Conservation (phyloP, 2,888 invertebrate genomes). For the Germaria angustata region DNA sequence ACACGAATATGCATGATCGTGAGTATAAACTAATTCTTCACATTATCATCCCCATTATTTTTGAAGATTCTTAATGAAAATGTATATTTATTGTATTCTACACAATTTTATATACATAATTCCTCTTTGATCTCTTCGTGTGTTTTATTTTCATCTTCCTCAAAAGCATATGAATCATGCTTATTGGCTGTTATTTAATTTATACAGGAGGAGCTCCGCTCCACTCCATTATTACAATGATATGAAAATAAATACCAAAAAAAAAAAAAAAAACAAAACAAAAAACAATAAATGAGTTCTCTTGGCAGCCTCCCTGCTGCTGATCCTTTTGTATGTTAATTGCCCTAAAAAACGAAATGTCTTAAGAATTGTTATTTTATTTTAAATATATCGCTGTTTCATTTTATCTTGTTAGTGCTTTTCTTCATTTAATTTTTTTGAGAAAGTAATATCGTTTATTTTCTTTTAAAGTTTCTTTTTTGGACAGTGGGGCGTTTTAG, state of each 20-base stretch:
- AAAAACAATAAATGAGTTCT: background rate
- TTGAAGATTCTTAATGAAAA: conserved; percentile 34
- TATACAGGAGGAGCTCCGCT: conserved; percentile 68
- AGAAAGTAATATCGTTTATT: background rate
- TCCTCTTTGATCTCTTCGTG: conserved; percentile 13
- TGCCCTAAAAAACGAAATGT: conserved; percentile 68
- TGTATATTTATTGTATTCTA: background rate
- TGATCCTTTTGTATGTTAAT: conserved; percentile 78
- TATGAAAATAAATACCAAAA: background rate
- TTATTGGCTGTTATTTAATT: conserved; percentile 62
- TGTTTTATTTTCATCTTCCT: background rate
- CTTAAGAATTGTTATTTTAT: conserved; percentile 22
- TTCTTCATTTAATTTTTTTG: background rate
- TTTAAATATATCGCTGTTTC: conserved; percentile 56
- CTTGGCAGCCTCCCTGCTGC: conserved; percentile 14
- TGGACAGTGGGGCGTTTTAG: conserved; percentile 51
- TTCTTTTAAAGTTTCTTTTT: background rate
- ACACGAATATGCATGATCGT: too few species aligned
- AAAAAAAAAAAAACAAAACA: background rate
- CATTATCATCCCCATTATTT: conserved; percentile 15
- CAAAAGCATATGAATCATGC: conserved; percentile 46
- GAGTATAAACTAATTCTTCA: too few species aligned
- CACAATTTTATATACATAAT: conserved; percentile 11
- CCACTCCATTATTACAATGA: conserved; percentile 11
- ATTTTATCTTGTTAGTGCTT: conserved; percentile 19